A percentile compares a stretch with the other conserved stretches of the same genome.
These are phyloP conservation scores for Calypte anna DNA, from an alignment of 2,113 vertebrate genomes.

Conservation along the genomic window DNA sequence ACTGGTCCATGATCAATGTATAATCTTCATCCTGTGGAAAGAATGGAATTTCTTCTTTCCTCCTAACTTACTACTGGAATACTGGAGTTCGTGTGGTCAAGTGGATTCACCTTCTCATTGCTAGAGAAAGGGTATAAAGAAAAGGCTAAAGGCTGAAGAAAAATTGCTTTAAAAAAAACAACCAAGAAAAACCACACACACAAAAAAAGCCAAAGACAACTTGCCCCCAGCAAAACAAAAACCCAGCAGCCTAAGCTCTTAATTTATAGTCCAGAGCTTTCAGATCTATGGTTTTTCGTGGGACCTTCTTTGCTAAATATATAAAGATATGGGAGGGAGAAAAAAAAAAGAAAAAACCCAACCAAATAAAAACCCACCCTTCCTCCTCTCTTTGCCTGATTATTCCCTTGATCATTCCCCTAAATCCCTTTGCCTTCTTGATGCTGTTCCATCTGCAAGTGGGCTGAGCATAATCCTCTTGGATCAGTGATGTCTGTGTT, in stretches of 20 bases:
- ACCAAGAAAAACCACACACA: no score
- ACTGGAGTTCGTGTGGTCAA: neutral
- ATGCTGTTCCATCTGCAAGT: neutral
- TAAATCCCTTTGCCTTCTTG: neutral
- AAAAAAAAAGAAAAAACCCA: no score
- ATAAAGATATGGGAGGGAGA: neutral
- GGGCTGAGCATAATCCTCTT: neutral
- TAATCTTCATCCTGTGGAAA: neutral
- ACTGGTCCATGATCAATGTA: neutral
- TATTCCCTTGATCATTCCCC: neutral
- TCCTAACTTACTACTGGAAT: accelerated
- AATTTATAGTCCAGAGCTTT: accelerated
- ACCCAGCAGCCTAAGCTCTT: neutral
- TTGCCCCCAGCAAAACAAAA: accelerated
- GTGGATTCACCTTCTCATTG: neutral
- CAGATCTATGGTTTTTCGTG: neutral
- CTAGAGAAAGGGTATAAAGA: neutral
- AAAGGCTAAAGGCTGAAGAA: no score
- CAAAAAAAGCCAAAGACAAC: neutral
- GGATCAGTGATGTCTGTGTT: neutral
- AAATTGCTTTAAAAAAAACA: no score
- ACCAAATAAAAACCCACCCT: neutral
- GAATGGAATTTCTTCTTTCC: neutral
- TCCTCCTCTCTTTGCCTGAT: neutral
- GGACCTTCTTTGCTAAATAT: neutral